Base-by-base conservation (phyloP, 2,888 invertebrate species). In the Dasysyrphus tricinctus region DNA sequence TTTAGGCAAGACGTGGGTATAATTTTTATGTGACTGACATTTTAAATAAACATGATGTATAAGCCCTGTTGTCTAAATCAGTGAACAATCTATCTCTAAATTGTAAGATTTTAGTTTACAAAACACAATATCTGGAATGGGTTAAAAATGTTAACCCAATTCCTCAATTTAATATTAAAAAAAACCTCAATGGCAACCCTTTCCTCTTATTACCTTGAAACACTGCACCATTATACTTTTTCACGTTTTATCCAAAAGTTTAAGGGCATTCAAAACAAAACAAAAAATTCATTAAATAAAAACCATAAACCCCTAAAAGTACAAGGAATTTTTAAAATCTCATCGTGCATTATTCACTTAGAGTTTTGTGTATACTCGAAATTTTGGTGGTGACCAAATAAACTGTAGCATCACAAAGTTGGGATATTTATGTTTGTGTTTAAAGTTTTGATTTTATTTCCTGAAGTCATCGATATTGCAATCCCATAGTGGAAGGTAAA, bases 381-480 rank as follows among this genome's bases (percentile, higher is more conserved):
- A 49, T 49, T 49, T 49, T 7, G 11, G 19, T n/a, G 11, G 47
- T 49, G 49, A 51, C 49, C 24, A 49, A 49, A 51, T 54, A 29
- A 54, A 54, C 14, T 29, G 4, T 19, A 49, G 19, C 16, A 6
- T 2, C 6, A 44, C 5, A 12, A 54, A 14, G 7, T 14, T 12
- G 6, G 14, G 1, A 51, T 5, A 49, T 32, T 24, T 24, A 24
- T 24, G 47, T 9, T 0, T 19, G 5, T 2, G 0, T 29, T 14
- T 14, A 3, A 54, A 14, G 24, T 54, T 54, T 14, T 54, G 12
- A 29, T 29, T 14, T 54, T 29, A 24, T 54, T 54, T 7, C 24
- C 12, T 14, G 7, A 29, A 29, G 3, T 54, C 51, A 54, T 29
- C 29, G 29, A 54, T 54, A 54, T 54, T 54, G 0, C 24, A 24